Percentiles rank a stretch among this genome's conserved stretches.
Conservation (phyloP, 2,113 vertebrate genomes). For the Agapornis roseicollis region DNA sequence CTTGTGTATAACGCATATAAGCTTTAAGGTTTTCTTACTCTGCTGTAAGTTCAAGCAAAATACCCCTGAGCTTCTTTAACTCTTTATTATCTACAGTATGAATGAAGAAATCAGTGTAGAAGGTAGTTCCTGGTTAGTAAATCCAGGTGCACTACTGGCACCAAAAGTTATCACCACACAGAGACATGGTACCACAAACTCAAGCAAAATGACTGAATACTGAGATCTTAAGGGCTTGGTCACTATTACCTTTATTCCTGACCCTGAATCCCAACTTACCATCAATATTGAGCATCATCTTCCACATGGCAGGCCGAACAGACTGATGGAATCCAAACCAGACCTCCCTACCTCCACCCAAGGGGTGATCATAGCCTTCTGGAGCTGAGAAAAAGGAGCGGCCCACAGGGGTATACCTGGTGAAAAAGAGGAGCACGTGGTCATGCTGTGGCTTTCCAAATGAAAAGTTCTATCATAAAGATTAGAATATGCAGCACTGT, state of each 20-base stretch:
- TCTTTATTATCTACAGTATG: not conserved
- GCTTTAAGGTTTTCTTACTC: not conserved
- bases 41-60: not conserved
- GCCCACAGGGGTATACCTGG: slow-evolving; percentile 97
- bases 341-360: slow-evolving; percentile 96
- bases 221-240: not conserved
- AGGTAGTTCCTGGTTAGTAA: not conserved
- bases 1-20: not conserved
- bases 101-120: not conserved
- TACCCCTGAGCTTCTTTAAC: not conserved
- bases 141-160: not conserved
- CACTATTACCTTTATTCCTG: no score
- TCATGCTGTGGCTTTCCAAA: not conserved
- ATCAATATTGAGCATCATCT: slow-evolving; percentile 99
- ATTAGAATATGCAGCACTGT: not conserved
- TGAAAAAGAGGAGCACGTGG: not conserved
- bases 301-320: slow-evolving; percentile 99
- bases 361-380: slow-evolving; percentile 96
- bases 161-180: not conserved
- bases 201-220: not conserved
- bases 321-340: slow-evolving; percentile 99
- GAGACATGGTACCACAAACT: not conserved
- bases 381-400: slow-evolving; percentile 98
- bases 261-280: slow-evolving; percentile 75
- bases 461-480: not conserved